Conservation (phyloP, 2,888 invertebrate genomes). For the Pristionchus mayeri region DNA sequence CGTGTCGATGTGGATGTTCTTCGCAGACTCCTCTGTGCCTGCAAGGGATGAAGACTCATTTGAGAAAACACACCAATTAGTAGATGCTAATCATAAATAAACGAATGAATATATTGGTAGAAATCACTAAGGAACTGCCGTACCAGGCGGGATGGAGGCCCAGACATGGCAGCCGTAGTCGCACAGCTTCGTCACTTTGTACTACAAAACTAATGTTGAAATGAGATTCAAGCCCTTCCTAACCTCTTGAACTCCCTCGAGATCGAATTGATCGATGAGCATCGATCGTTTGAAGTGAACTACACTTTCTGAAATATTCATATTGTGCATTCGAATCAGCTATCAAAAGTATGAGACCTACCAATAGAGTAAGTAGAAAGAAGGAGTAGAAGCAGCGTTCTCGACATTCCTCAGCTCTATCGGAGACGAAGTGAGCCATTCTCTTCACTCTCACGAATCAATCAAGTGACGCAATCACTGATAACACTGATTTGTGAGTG, state of each 20-base stretch:
- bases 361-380: not conserved
- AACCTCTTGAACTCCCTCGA: not conserved
- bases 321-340: not conserved
- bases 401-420: not conserved
- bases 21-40: constrained; percentile 1
- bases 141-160: constrained; percentile 20
- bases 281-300: constrained; percentile 7
- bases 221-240: not conserved
- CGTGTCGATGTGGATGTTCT: constrained; percentile 32
- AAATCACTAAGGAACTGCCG: not conserved
- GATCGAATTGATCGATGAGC: constrained; percentile 21
- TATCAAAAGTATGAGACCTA: not conserved
- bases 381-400: not conserved
- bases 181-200: constrained; percentile 22
- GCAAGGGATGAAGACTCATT: not conserved
- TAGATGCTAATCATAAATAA: not conserved
- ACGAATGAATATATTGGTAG: no score
- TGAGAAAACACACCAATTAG: no score
- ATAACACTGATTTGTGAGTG: not conserved
- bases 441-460: constrained; percentile 8
- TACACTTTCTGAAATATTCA: not conserved
- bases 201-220: not conserved
- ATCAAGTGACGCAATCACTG: constrained; percentile 23
- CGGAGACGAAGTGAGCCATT: not conserved
- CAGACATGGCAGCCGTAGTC: constrained; percentile 35